Conservation (phyloP, 2,797 vertebrate species). For the Pachyuromys duprasi region DNA sequence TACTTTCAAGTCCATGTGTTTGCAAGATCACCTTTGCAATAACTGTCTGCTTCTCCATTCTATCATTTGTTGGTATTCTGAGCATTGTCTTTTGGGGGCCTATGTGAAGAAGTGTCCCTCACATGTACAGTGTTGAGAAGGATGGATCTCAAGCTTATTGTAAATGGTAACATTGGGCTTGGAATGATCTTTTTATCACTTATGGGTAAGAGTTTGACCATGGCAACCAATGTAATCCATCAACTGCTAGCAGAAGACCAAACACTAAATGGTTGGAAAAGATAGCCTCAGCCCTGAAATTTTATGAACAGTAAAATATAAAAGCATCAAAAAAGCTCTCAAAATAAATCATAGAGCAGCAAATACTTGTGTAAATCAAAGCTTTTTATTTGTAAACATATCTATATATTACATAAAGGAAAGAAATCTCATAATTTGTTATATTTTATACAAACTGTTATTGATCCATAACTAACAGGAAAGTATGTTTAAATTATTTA, state of each 20-base stretch:
- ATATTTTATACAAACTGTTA: background rate
- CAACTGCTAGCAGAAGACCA: background rate
- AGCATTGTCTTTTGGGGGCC: background rate
- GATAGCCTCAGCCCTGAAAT: background rate
- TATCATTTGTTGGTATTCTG: background rate
- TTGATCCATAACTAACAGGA: background rate
- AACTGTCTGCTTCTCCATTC: background rate
- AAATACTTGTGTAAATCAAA: background rate
- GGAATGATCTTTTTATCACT: background rate
- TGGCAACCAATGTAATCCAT: background rate
- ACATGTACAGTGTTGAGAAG: background rate
- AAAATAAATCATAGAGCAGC: background rate
- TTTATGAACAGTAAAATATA: background rate
- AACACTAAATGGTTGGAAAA: background rate
- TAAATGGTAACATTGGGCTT: background rate
- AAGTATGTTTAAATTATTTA: background rate
- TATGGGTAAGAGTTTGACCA: constrained; percentile 1
- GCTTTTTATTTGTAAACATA: background rate
- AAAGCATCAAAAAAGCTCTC: background rate
- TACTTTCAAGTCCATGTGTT: background rate
- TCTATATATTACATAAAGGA: background rate
- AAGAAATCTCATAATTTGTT: background rate
- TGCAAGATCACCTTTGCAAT: background rate
- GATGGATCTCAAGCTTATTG: background rate
- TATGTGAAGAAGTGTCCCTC: background rate